Conservation (phyloP, 2,113 vertebrate species). For the Xiphophorus maculatus region DNA sequence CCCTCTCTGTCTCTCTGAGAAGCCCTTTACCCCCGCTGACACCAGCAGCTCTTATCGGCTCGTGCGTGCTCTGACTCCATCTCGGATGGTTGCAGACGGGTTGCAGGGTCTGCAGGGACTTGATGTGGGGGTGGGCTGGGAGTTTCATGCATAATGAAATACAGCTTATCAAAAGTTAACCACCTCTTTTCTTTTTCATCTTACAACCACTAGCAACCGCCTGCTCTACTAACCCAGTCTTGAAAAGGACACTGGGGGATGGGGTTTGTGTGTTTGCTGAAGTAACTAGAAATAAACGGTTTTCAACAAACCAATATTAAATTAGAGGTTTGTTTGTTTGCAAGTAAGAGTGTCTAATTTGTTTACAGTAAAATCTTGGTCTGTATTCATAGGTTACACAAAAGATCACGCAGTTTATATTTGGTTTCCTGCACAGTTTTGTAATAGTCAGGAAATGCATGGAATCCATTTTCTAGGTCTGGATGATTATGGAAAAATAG, state of each 20-base stretch:
- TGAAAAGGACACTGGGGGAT: constrained; percentile 16
- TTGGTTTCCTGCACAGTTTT: no score
- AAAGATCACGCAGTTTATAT: no score
- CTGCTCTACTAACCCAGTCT: constrained; percentile 64
- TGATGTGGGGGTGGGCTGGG: constrained; percentile 26
- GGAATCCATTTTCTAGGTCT: no score
- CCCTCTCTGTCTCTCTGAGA: not conserved
- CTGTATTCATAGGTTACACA: not conserved
- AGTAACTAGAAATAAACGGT: not conserved
- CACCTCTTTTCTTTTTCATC: constrained; percentile 39
- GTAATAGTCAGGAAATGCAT: no score
- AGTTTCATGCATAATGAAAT: constrained; percentile 65
- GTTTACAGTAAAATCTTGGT: not conserved
- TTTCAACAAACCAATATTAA: constrained; percentile 1
- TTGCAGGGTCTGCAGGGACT: not conserved
- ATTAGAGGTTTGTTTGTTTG: constrained; percentile 9
- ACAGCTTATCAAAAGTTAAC: constrained; percentile 75
- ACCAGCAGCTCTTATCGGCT: constrained; percentile 7
- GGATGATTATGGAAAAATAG: no score
- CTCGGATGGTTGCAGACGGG: constrained; percentile 4
- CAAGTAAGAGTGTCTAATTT: not conserved
- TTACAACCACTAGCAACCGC: constrained; percentile 8
- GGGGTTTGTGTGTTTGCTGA: constrained; percentile 6
- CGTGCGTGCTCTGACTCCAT: constrained; percentile 35
- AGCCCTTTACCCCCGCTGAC: constrained; percentile 13